Evolutionary conservation across 2,888 invertebrate genomes (phyloP), one percentile per base, ranked within the genome.

Genomic region (Amorpha juglandis): DNA sequence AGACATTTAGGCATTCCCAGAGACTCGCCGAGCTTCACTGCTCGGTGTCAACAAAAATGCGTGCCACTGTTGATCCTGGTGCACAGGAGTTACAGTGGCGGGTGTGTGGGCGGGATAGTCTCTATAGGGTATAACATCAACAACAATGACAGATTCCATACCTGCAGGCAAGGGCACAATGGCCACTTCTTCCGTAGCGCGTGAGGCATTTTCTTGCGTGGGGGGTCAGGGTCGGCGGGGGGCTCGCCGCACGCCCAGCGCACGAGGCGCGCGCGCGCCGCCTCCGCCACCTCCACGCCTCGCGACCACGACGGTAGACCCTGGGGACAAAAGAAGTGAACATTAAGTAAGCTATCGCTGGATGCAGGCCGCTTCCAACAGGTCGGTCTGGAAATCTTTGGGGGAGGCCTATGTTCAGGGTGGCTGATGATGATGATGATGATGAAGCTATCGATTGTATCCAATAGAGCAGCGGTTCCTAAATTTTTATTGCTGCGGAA

Each of bases 91-190:
- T n/a, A n/a, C n/a, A n/a, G n/a, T n/a, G n/a, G n/a, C n/a, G n/a
- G n/a, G n/a, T n/a, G n/a, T n/a, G n/a, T n/a, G n/a, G n/a, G n/a
- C n/a, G n/a, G n/a, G n/a, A n/a, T n/a, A n/a, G n/a, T n/a, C n/a
- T n/a, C n/a, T n/a, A n/a, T n/a, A 50, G 3, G n/a, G 6, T 47
- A 14, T n/a, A 47, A 47, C n/a, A 47, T 6, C n/a, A 27, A 27
- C 4, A 8, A 14, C 16, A 16, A n/a, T 27, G 11, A 21, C 4
- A 1, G 1, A 42, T 38, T 58, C 42, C 52, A 35, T 85, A 97
- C 97, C 95, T 97, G 97, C 73, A 97, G 93, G 83, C 97, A 97
- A 80, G 97, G 97, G 94, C 97, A 97, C 94, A 95, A 91, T 78
- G 95, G 95, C 94, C 95, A 95, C 81, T 95, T 94, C 79, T 95